A percentile compares a stretch with the other conserved stretches of the same genome.
Conservation (phyloP, 2,113 vertebrate genomes). For the Haplochromis vanheusdeni region DNA sequence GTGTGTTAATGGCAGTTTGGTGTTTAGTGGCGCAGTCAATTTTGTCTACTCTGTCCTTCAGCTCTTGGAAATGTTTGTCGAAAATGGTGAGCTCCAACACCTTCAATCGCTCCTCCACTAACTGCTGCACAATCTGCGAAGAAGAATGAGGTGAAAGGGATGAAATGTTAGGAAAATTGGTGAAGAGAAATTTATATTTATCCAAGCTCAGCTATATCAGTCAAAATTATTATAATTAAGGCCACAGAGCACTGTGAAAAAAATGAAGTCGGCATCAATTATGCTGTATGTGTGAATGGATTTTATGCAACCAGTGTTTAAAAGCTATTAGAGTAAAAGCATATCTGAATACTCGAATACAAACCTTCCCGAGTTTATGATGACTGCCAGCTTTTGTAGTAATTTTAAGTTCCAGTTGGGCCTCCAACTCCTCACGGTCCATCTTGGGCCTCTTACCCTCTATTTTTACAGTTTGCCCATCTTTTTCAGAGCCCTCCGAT, state of each 20-base stretch:
- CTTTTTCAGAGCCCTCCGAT: constrained; percentile 54
- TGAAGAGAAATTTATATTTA: not conserved
- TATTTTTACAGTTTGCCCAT: constrained; percentile 26
- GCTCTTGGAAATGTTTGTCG: constrained; percentile 82
- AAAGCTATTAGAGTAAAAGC: not conserved
- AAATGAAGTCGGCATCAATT: not conserved
- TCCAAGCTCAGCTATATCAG: not conserved
- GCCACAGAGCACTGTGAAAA: not conserved
- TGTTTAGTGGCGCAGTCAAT: constrained; percentile 87
- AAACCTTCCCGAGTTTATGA: constrained; percentile 88
- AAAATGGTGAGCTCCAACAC: constrained; percentile 81
- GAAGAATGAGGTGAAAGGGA: not conserved
- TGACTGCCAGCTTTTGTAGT: constrained; percentile 79
- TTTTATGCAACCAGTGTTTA: not conserved
- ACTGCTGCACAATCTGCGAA: constrained; percentile 82
- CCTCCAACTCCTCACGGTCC: constrained; percentile 75
- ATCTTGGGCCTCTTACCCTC: constrained; percentile 71
- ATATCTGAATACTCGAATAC: not conserved
- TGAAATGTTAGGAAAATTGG: not conserved
- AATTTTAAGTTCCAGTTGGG: constrained; percentile 92
- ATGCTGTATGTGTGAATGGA: not conserved
- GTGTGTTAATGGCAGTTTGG: constrained; percentile 81
- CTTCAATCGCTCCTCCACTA: constrained; percentile 84
- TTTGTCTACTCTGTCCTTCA: constrained; percentile 88
- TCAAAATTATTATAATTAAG: not conserved